Conservation (phyloP, 2,113 vertebrate species). For the Chelonoidis abingdonii region DNA sequence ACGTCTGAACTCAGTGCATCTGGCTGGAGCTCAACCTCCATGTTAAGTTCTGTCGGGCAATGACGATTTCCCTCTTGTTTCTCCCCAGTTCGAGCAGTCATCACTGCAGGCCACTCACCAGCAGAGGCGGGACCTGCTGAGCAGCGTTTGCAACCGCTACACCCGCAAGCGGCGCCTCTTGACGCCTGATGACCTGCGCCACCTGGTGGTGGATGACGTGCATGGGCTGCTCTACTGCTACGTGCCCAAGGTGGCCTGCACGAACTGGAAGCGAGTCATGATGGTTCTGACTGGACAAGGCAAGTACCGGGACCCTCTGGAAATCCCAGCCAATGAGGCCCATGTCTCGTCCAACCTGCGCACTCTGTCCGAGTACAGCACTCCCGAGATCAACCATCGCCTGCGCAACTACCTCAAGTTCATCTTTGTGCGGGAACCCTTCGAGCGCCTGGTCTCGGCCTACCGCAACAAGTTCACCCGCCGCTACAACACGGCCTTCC, state of each 20-base stretch:
- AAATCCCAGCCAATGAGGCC: conserved; percentile 90
- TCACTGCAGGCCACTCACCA: conserved; percentile 84
- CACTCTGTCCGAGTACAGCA: conserved; percentile 87
- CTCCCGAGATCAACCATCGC: conserved; percentile 89
- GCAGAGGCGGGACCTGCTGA: conserved; percentile 85
- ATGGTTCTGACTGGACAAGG: conserved; percentile 89
- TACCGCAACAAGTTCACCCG: conserved; percentile 94
- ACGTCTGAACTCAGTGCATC: rapidly evolving
- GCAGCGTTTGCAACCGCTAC: conserved; percentile 83
- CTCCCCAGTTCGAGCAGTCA: conserved; percentile 72
- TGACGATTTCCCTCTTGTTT: not conserved
- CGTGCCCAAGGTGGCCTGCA: conserved; percentile 95
- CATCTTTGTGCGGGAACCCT: conserved; percentile 93
- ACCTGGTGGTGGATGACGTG: conserved; percentile 90
- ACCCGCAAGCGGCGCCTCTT: conserved; percentile 87
- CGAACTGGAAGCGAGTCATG: conserved; percentile 96
- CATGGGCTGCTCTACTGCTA: conserved; percentile 94
- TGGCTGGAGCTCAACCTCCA: not conserved
- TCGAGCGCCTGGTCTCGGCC: conserved; percentile 93
- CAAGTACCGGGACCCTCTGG: conserved; percentile 81
- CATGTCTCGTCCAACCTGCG: conserved; percentile 87
- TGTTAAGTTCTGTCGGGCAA: not conserved
- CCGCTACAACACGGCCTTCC: conserved; percentile 93
- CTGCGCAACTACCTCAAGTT: conserved; percentile 95
- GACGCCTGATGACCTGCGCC: conserved; percentile 88